Evolutionary conservation across 2,797 vertebrate species (phyloP), one percentile per base, ranked within the genome.

Genomic region (Cynodonichthys magdalenae): DNA sequence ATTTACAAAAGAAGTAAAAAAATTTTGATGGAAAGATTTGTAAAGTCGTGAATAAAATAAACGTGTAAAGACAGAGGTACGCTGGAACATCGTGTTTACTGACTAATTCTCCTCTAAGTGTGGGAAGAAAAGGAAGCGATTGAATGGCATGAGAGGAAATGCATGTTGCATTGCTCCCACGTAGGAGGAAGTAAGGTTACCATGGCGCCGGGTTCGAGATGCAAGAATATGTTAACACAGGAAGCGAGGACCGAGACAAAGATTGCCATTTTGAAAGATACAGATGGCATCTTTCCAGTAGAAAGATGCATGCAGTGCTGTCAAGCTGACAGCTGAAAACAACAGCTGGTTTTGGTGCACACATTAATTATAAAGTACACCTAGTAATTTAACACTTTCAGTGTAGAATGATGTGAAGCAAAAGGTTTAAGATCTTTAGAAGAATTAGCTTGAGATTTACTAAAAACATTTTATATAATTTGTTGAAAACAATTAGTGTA

Each of bases 1-100:
- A 80, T 82, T 83, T 86, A 91, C 72, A 24, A 24, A 24, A 24
- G 24, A 24, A 10, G 31, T 1, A 31, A 31, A 34, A 86, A 82
- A 79, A 57, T 74, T 60, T 86, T 27, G 19, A 69, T 74, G 71
- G 83, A 83, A 81, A 77, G 8, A 79, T 79, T 82, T 93, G 88
- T 89, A 81, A 89, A 82, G 61, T 81, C 63, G 69, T 63, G 58
- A 73, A 69, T 58, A 7, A 81, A 93, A 92, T 91, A 92, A 92
- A 93, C 78, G 75, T 86, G 83, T 80, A 81, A 75, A 82, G 58
- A 86, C 79, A 59, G 18, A 75, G 52, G 56, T 27, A 20, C 59
- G 18, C 54, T 45, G 52, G 53, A 50, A 71, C 74, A 50, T 64
- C 36, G 55, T 66, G 58, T 77, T 71, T 18, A 27, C 53, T 84